phyloP scores from a whole-genome alignment of 1,140 invertebrate genomes.

The Papilio polyxenes region DNA sequence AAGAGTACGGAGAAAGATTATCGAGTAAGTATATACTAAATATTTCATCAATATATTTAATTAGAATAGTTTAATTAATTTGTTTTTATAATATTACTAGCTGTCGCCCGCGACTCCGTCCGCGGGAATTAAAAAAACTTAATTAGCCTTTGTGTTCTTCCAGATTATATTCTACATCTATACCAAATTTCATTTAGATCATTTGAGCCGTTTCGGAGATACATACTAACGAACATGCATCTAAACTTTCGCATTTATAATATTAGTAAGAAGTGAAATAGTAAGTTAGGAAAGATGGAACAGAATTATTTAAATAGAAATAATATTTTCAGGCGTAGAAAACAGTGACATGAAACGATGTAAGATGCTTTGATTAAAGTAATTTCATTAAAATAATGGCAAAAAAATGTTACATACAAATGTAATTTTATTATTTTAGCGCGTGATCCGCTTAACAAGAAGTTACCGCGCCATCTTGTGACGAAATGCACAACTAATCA shows the following conservation, averaged over 20 bases:
- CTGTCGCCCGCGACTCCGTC: no score
- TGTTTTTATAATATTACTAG: constrained; percentile 14
- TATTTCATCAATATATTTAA: no score
- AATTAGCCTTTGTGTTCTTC: no score
- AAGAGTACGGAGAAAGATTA: background rate
- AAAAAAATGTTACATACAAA: background rate
- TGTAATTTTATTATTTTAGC: constrained; percentile 14
- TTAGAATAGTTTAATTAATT: background rate
- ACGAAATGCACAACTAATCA: constrained; percentile 49
- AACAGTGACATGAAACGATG: constrained; percentile 43
- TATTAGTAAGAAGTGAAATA: no score
- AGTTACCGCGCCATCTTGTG: background rate
- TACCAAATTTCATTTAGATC: no score
- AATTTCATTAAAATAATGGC: background rate
- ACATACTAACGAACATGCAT: no score
- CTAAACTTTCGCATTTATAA: no score
- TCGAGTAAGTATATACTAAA: background rate
- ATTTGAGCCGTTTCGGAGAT: no score
- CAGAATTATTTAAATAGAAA: constrained; percentile 2
- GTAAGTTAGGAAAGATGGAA: background rate
- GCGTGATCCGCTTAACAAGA: background rate
- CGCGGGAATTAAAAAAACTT: no score
- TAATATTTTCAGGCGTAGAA: constrained; percentile 47
- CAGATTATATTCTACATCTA: no score
- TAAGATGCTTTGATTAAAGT: background rate